phyloP scores from a whole-genome alignment of 53 echinoderm and acorn worm genomes.

The Arbacia lixula region DNA sequence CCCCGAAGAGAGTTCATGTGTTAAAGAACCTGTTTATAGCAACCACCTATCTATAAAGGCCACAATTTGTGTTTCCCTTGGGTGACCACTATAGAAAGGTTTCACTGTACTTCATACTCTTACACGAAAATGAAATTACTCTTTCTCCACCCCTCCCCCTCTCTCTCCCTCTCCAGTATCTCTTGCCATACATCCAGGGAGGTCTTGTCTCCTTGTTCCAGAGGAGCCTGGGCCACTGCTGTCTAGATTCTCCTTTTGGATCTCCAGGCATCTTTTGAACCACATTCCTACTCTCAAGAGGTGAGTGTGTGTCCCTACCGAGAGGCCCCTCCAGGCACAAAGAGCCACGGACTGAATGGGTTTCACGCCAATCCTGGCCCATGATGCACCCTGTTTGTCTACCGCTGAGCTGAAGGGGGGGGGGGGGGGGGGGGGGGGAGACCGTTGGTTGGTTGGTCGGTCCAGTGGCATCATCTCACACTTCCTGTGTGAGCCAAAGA shows the following conservation, averaged over 20 bases:
- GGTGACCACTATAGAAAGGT: too few species aligned
- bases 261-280: not conserved
- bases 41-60: too few species aligned
- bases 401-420: too few species aligned
- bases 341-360: conserved; percentile 5
- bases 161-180: not conserved
- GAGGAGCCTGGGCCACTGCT: too few species aligned
- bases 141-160: too few species aligned
- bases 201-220: not conserved
- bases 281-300: not conserved
- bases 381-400: conserved; percentile 7
- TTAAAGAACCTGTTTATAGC: too few species aligned
- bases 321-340: conserved; percentile 27
- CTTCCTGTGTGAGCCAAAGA: conserved; percentile 39
- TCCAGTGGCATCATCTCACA: conserved; percentile 7
- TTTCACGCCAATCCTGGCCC: not conserved
- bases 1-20: too few species aligned
- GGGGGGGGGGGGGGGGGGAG: too few species aligned
- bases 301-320: conserved; percentile 22
- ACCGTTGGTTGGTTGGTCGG: too few species aligned
- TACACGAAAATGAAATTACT: too few species aligned
- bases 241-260: not conserved
- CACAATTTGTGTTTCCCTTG: too few species aligned
- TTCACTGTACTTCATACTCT: too few species aligned
- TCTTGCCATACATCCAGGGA: not conserved